These are phyloP conservation scores for Chrysopa pallens DNA, from an alignment of 1,140 invertebrate species.

Conservation along the genomic window DNA sequence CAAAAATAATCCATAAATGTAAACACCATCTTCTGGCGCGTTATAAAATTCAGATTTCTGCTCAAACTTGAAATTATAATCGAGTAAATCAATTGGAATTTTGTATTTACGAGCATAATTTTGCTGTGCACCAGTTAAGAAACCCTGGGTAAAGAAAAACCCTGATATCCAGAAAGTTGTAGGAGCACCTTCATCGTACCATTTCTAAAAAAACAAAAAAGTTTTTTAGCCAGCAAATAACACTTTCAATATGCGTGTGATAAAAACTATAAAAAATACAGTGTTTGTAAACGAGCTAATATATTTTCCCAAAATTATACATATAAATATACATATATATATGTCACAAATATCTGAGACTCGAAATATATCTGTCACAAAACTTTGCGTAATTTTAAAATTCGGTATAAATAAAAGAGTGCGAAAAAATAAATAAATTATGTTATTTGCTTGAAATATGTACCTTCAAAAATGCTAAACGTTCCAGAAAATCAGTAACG, in stretches of 20 bases:
- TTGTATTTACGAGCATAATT: conserved; percentile 83
- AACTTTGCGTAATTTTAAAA: too few species aligned
- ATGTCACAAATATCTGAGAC: too few species aligned
- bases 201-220: conserved; percentile 40
- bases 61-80: conserved; percentile 55
- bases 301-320: too few species aligned
- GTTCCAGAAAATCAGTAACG: conserved; percentile 66
- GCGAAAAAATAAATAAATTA: too few species aligned
- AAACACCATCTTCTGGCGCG: conserved; percentile 63
- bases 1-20: conserved; percentile 67
- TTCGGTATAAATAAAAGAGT: too few species aligned
- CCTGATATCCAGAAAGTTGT: conserved; percentile 80
- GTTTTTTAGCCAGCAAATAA: conserved; percentile 30
- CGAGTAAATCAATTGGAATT: conserved; percentile 78
- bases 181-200: conserved; percentile 73
- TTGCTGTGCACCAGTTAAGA: conserved; percentile 83
- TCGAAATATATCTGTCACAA: too few species aligned
- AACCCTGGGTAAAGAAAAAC: conserved; percentile 92
- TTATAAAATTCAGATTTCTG: conserved; percentile 20
- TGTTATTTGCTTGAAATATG: not conserved
- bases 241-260: conserved; percentile 48
- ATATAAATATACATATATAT: too few species aligned
- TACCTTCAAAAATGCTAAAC: conserved; percentile 66
- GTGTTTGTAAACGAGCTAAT: too few species aligned
- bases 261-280: not conserved